Conservation (phyloP, 2,888 invertebrate genomes). For the Prosapia bicincta region DNA sequence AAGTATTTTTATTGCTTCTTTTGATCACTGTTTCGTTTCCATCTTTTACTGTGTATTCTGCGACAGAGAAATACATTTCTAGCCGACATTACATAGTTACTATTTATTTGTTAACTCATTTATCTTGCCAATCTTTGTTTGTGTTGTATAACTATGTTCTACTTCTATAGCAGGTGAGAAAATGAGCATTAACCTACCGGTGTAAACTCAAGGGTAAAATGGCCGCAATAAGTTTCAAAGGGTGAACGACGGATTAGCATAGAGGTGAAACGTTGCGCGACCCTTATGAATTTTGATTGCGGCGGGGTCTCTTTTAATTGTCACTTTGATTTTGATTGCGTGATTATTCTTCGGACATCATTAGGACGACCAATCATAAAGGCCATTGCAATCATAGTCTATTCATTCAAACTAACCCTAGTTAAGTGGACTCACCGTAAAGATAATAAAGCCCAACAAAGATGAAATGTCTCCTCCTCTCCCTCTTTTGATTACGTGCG, state of each 20-base stretch:
- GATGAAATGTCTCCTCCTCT: not conserved
- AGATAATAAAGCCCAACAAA: not conserved
- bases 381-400: not conserved
- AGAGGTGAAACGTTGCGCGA: not conserved
- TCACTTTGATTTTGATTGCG: not conserved
- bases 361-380: not conserved
- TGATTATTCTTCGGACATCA: not conserved
- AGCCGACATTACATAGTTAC: no score
- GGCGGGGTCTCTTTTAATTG: not conserved
- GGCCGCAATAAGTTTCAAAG: no score
- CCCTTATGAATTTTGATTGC: not conserved
- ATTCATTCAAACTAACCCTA: not conserved
- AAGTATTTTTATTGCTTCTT: no score
- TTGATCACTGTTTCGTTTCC: no score
- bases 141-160: no score
- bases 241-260: not conserved
- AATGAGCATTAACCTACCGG: no score
- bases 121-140: no score
- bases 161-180: no score
- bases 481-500: not conserved
- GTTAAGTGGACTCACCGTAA: not conserved
- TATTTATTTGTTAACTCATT: no score
- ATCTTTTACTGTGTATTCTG: no score
- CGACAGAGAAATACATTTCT: no score
- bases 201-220: no score